Conservation (phyloP, 64 coral and sea anemone species). For the Stichodactyla helianthus region DNA sequence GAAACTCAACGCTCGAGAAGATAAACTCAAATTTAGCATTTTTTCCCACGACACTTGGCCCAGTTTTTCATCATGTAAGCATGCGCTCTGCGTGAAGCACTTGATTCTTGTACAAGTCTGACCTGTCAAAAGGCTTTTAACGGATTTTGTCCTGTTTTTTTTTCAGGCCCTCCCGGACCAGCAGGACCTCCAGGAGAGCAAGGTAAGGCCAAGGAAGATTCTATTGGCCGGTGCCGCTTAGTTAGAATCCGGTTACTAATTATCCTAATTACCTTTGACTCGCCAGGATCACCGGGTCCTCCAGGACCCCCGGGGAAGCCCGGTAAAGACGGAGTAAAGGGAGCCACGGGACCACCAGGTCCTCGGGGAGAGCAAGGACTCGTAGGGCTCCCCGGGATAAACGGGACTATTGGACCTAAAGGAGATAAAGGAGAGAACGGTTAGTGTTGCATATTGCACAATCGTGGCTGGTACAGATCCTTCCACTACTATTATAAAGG, state of each 20-base stretch:
- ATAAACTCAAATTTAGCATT: too few species aligned
- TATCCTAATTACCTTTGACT: not conserved
- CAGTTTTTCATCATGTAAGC: too few species aligned
- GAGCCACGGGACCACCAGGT: conserved; percentile 11
- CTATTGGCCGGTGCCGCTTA: too few species aligned
- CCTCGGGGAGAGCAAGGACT: conserved; percentile 24
- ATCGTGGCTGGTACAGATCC: not conserved
- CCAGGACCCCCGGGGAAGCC: conserved; percentile 6
- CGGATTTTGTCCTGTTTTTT: not conserved
- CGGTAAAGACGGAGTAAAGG: not conserved
- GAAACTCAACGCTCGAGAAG: too few species aligned
- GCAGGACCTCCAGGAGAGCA: not conserved
- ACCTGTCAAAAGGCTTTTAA: too few species aligned
- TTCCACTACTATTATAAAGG: too few species aligned
- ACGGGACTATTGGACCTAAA: not conserved
- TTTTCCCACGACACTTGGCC: too few species aligned
- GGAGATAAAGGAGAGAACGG: conserved; percentile 28
- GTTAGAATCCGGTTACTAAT: not conserved
- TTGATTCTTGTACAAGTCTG: too few species aligned
- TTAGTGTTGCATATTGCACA: not conserved
- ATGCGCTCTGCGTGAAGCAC: too few species aligned
- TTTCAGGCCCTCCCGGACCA: conserved; percentile 29
- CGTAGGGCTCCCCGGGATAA: not conserved
- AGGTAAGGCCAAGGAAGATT: too few species aligned
- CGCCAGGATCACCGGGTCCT: not conserved